These are phyloP conservation scores for Dromaius novaehollandiae DNA, from an alignment of 2,113 vertebrate species.

Conservation along the genomic window DNA sequence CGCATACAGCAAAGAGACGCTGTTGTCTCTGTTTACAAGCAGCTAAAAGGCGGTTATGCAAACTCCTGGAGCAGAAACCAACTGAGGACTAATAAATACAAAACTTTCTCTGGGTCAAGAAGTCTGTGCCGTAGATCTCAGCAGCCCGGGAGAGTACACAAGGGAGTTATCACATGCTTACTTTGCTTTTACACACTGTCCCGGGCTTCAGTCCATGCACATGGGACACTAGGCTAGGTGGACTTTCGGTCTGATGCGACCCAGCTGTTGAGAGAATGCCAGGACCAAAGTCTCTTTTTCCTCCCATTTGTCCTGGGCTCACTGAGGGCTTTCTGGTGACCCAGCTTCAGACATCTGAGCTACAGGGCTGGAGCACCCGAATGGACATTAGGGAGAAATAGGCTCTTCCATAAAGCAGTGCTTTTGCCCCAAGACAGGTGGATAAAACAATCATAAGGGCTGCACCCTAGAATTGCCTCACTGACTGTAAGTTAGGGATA, in stretches of 20 bases:
- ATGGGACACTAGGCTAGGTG: no score
- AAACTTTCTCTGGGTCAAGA: neutral
- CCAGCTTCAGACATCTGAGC: neutral
- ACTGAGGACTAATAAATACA: neutral
- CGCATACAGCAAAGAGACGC: neutral
- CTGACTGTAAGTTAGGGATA: neutral
- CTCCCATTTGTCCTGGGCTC: neutral
- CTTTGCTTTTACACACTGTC: neutral
- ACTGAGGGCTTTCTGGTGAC: neutral
- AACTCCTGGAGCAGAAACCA: no score
- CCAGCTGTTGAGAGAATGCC: neutral
- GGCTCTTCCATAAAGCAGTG: neutral
- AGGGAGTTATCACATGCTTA: neutral
- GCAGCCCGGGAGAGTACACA: no score
- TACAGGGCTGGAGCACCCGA: no score
- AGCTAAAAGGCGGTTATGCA: neutral
- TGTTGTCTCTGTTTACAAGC: neutral
- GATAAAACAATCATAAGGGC: fast-evolving
- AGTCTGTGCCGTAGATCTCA: neutral
- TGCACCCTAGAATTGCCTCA: neutral
- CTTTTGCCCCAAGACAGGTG: neutral
- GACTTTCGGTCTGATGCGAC: neutral
- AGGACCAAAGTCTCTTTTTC: neutral
- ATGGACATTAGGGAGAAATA: neutral
- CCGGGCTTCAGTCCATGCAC: neutral